Percentiles rank a stretch among this genome's conserved stretches.
These are phyloP conservation scores for Nymphalis polychloros DNA, from an alignment of 2,888 invertebrate species.

Conservation along the genomic window DNA sequence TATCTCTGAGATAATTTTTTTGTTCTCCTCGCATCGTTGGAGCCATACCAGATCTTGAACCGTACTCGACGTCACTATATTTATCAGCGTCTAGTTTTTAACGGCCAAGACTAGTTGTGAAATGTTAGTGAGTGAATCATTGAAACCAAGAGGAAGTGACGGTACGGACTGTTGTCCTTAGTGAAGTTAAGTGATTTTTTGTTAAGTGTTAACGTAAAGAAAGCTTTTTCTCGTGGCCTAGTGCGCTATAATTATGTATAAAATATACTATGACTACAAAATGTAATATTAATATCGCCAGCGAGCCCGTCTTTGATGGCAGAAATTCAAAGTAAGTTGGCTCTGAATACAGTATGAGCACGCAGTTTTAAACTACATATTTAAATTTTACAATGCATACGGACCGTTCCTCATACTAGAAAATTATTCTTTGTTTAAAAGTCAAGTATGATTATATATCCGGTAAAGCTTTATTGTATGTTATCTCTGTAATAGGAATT, in stretches of 20 bases:
- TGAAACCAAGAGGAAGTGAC: conserved; percentile 57
- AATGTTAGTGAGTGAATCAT: conserved; percentile 57
- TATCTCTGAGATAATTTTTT: conserved; percentile 9
- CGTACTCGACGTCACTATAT: conserved; percentile 15
- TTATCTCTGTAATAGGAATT: conserved; percentile 1
- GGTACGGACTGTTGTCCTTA: conserved; percentile 48
- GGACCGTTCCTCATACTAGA: no score
- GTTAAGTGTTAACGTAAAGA: conserved; percentile 33
- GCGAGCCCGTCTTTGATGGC: conserved; percentile 5
- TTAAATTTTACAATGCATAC: not conserved
- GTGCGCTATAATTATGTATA: not conserved
- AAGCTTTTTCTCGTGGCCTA: conserved; percentile 32
- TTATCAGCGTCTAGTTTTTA: conserved; percentile 35
- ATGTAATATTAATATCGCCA: conserved; percentile 14
- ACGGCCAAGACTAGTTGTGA: conserved; percentile 30
- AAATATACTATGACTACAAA: conserved; percentile 13
- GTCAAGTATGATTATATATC: not conserved
- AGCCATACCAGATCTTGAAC: conserved; percentile 9
- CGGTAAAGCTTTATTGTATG: not conserved
- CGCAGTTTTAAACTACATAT: not conserved
- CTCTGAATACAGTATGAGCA: conserved; percentile 1
- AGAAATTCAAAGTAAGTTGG: conserved; percentile 15
- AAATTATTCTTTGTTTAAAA: not conserved
- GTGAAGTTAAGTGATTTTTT: conserved; percentile 37
- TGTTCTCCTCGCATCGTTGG: conserved; percentile 20